phyloP scores from a whole-genome alignment of 92 coral and sea anemone genomes.

The Blastomussa wellsi region DNA sequence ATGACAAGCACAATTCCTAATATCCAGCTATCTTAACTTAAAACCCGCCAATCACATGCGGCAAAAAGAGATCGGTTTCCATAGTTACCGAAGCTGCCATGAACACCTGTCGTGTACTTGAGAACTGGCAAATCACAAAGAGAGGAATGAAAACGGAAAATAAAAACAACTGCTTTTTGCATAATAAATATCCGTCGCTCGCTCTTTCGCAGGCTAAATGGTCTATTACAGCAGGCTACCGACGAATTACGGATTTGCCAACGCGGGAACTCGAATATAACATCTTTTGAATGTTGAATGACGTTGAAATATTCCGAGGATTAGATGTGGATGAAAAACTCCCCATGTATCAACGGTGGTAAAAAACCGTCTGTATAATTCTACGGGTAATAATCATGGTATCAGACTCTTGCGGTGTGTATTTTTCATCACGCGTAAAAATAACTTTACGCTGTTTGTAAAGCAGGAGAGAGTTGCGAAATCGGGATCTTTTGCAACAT shows the following conservation, averaged over 20 bases:
- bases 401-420: constrained; percentile 15
- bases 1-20: constrained; percentile 7
- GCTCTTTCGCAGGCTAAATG: constrained; percentile 27
- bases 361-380: constrained; percentile 31
- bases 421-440: constrained; percentile 13
- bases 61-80: constrained; percentile 45
- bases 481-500: neutral
- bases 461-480: neutral
- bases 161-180: constrained; percentile 58
- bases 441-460: constrained; percentile 6
- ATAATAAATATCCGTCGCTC: constrained; percentile 29
- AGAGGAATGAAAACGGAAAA: constrained; percentile 30
- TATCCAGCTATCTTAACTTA: neutral
- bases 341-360: neutral
- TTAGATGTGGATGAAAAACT: neutral
- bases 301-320: neutral
- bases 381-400: constrained; percentile 8
- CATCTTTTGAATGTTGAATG: neutral
- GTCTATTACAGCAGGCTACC: constrained; percentile 9
- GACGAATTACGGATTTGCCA: neutral
- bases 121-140: constrained; percentile 71
- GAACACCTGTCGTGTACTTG: constrained; percentile 76
- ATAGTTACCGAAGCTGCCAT: constrained; percentile 54
- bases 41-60: constrained; percentile 41
- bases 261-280: neutral